These are phyloP conservation scores for Gallinago stenura DNA, from an alignment of 2,797 vertebrate genomes.

Conservation along the genomic window DNA sequence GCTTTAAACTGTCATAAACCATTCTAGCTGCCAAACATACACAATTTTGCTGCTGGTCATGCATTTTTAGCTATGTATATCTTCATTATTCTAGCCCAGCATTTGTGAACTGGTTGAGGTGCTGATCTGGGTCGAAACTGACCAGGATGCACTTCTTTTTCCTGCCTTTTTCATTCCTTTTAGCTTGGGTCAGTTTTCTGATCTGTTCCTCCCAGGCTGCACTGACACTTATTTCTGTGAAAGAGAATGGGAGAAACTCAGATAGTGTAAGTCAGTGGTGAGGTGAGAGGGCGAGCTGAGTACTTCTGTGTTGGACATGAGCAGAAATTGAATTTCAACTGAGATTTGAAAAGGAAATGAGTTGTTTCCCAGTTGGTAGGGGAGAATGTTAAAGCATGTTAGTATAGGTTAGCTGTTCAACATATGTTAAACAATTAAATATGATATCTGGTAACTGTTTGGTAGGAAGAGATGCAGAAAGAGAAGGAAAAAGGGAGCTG, in stretches of 20 bases:
- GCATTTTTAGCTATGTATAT: neutral
- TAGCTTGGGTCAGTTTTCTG: neutral
- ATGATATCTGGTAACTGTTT: neutral
- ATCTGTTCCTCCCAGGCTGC: neutral
- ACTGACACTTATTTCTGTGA: neutral
- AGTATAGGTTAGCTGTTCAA: neutral
- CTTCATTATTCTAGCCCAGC: neutral
- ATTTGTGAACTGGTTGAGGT: neutral
- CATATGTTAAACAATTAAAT: neutral
- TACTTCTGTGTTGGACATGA: neutral
- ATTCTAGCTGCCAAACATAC: neutral
- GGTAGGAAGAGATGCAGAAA: neutral
- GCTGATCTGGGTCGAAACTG: neutral
- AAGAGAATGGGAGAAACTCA: neutral
- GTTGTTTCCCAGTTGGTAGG: neutral
- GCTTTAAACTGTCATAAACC: neutral
- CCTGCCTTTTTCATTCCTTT: neutral
- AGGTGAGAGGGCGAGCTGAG: neutral
- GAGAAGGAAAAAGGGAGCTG: neutral
- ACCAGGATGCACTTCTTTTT: neutral
- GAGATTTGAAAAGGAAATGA: neutral
- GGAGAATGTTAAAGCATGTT: neutral
- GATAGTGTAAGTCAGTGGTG: neutral
- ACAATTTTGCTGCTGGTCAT: neutral
- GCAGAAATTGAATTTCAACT: neutral